Evolutionary conservation across 1,140 invertebrate species (phyloP), one percentile per base, ranked within the genome.

Genomic region (Apis florea): DNA sequence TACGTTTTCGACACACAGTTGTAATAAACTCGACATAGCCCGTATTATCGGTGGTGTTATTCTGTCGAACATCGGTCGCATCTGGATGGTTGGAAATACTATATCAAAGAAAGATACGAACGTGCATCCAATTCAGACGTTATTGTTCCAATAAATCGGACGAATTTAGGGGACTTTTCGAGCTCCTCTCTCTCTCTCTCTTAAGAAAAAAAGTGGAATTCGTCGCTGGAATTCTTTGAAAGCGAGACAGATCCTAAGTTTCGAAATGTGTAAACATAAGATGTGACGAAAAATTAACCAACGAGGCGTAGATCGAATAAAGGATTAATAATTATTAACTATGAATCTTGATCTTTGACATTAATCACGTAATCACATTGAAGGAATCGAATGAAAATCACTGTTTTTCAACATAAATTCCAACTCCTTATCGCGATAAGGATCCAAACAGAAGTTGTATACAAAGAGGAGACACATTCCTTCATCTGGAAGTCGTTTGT

Each of bases 121-220:
- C 79, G 17, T 17, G 47, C 21, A 15, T n/a, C n/a, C 49, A 26
- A n/a, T 63, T n/a, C 77, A 69, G 26, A 69, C n/a, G 26, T 77
- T 77, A 77, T 82, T 85, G 74, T 85, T 79, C 72, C 74, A 82
- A 88, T 88, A 88, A 88, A 87, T 88, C 82, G 77, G 54, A 10
- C n/a, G 74, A 68, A 51, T 87, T 87, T 83, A 88, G 58, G 63
- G 31, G 69, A 64, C 53, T 51, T 51, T 26, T 19, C 56, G 59
- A 59, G 8, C 12, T 40, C 13, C 3, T 58, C n/a, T 26, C n/a
- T n/a, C n/a, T n/a, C n/a, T n/a, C n/a, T n/a, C n/a, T n/a, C n/a
- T n/a, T n/a, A n/a, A n/a, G n/a, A 67, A 58, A 9, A 6, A 40
- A 40, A 40, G 4, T 40, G 31, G 31, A 40, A 40, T 40, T 40